Evolutionary conservation across 2,797 vertebrate genomes (phyloP).

Genomic region (Anisognathus igniventris): DNA sequence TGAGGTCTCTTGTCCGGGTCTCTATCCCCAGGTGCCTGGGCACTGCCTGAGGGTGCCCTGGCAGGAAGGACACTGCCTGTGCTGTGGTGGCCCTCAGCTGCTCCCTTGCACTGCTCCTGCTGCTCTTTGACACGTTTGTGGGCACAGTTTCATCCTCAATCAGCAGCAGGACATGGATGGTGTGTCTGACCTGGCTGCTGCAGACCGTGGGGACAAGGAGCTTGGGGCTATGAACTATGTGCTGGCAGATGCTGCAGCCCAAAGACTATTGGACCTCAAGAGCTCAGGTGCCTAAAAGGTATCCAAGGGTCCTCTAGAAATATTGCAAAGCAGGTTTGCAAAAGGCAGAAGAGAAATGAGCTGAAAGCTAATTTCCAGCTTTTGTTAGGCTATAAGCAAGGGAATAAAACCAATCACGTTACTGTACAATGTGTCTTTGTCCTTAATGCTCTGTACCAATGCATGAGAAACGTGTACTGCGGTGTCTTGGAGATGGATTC

Average conservation of each 20-base stretch:
- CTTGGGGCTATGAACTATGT: background rate
- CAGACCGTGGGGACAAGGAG: background rate
- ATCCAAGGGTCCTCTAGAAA: background rate
- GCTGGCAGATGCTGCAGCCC: background rate
- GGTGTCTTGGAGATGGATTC: background rate
- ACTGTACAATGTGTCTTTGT: background rate
- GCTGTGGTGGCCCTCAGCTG: background rate
- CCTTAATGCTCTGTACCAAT: background rate
- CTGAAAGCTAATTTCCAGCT: background rate
- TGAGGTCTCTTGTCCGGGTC: fast-evolving
- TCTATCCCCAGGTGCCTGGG: background rate
- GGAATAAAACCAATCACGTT: background rate
- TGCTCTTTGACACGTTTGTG: background rate
- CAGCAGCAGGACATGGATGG: fast-evolving
- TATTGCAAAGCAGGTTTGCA: background rate
- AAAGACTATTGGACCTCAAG: background rate
- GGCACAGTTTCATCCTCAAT: background rate
- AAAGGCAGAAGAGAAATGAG: background rate
- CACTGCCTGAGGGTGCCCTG: background rate
- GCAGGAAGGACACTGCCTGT: background rate
- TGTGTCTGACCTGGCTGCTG: background rate
- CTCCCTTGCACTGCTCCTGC: background rate
- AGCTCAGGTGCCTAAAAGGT: background rate
- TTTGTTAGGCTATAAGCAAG: slow-evolving; percentile 3
- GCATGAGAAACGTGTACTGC: background rate